A percentile compares a stretch with the other conserved stretches of the same genome.
Conservation (phyloP, 2,888 invertebrate genomes). For the Drosophila mercatorum region DNA sequence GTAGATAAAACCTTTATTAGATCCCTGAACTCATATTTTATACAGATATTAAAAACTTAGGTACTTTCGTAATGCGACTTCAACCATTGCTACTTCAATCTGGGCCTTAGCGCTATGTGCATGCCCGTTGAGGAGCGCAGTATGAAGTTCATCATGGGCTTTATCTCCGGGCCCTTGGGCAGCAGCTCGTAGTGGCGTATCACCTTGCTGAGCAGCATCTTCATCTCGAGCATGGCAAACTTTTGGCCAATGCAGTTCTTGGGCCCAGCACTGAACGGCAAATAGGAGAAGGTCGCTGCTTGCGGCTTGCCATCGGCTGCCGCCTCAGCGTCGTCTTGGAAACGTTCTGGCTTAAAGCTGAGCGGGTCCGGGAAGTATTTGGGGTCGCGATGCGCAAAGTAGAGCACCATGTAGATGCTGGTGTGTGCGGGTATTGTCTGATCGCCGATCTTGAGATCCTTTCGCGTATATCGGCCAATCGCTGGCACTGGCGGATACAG, state of each 20-base stretch:
- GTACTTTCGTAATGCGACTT: constrained; percentile 4
- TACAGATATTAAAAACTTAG: neutral
- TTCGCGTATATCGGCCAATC: constrained; percentile 86
- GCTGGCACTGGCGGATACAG: constrained; percentile 88
- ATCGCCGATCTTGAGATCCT: constrained; percentile 85
- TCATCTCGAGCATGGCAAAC: constrained; percentile 82
- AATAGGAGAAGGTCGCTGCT: constrained; percentile 61
- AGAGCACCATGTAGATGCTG: constrained; percentile 66
- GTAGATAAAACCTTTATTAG: neutral
- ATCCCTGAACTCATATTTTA: neutral
- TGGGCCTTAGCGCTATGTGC: constrained; percentile 63
- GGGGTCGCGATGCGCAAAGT: constrained; percentile 65
- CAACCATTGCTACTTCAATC: constrained; percentile 26
- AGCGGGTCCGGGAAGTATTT: constrained; percentile 71
- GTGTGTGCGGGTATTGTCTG: constrained; percentile 70
- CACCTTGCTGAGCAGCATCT: constrained; percentile 72
- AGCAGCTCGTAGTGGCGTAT: constrained; percentile 70
- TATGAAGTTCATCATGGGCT: constrained; percentile 69
- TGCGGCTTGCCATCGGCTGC: constrained; percentile 14
- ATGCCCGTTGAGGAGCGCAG: constrained; percentile 71
- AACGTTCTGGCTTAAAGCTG: constrained; percentile 75
- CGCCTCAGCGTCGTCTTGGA: constrained; percentile 84
- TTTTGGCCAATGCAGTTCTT: constrained; percentile 82
- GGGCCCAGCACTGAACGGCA: constrained; percentile 81
- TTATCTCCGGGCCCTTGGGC: constrained; percentile 64